Conservation (phyloP, 2,888 invertebrate genomes). For the Orthosia gothica region DNA sequence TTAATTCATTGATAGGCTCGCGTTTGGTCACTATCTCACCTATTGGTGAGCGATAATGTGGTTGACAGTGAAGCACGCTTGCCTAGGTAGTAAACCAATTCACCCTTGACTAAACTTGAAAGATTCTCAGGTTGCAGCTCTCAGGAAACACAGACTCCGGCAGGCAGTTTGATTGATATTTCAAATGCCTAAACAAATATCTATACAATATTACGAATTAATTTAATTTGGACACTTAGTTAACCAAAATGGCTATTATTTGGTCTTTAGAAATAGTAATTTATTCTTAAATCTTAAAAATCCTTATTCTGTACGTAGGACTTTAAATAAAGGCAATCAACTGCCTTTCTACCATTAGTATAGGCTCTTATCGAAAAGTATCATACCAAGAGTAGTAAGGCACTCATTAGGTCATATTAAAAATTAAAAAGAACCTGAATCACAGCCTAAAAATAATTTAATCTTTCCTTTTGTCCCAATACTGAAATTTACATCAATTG, state of each 20-base stretch:
- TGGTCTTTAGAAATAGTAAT: conserved; percentile 18
- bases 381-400: conserved; percentile 29
- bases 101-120: no score
- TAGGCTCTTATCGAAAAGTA: background rate
- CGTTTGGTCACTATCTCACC: no score
- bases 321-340: background rate
- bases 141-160: no score
- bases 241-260: background rate
- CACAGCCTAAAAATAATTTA: conserved; percentile 53
- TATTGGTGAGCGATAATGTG: no score
- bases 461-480: background rate
- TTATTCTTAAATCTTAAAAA: conserved; percentile 24
- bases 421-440: conserved; percentile 25
- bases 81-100: no score
- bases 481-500: conserved; percentile 27
- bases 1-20: no score
- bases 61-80: no score
- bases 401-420: conserved; percentile 24
- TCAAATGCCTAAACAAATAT: background rate
- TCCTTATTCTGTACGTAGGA: conserved; percentile 13
- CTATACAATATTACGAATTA: background rate
- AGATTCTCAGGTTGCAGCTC: no score
- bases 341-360: background rate
- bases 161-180: background rate
- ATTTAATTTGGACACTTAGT: conserved; percentile 15